These are phyloP conservation scores for Galaxias olidus DNA, from an alignment of 2,797 vertebrate species.

Conservation along the genomic window DNA sequence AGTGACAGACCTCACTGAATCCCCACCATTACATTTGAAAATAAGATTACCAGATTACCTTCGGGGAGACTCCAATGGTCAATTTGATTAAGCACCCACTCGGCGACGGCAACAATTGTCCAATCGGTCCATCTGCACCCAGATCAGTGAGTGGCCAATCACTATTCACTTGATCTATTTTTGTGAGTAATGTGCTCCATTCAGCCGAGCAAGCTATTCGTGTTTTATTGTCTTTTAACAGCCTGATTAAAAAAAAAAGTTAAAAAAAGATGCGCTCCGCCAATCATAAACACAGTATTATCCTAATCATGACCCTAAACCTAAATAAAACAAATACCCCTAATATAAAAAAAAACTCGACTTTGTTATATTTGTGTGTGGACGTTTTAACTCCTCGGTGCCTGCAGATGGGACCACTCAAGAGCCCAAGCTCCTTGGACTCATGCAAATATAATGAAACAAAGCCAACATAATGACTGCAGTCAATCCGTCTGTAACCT, in stretches of 20 bases:
- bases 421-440: too few species aligned
- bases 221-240: neutral
- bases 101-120: constrained; percentile 7
- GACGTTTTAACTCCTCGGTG: too few species aligned
- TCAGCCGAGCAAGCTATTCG: neutral
- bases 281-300: too few species aligned
- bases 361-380: too few species aligned
- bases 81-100: constrained; percentile 62
- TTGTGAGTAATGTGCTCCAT: neutral
- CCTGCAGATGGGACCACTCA: too few species aligned
- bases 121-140: neutral
- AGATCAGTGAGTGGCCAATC: neutral
- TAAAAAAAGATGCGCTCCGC: too few species aligned
- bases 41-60: constrained; percentile 68
- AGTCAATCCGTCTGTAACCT: too few species aligned
- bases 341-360: too few species aligned
- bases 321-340: too few species aligned
- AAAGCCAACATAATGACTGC: too few species aligned
- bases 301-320: too few species aligned
- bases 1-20: constrained; percentile 25
- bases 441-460: too few species aligned
- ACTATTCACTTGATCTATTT: neutral
- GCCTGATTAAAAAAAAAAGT: neutral
- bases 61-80: constrained; percentile 45
- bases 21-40: constrained; percentile 42